A percentile compares a stretch with the other conserved stretches of the same genome.
phyloP scores from a whole-genome alignment of 37 sponge, comb jelly and placozoan genomes.

The Corticium candelabrum region DNA sequence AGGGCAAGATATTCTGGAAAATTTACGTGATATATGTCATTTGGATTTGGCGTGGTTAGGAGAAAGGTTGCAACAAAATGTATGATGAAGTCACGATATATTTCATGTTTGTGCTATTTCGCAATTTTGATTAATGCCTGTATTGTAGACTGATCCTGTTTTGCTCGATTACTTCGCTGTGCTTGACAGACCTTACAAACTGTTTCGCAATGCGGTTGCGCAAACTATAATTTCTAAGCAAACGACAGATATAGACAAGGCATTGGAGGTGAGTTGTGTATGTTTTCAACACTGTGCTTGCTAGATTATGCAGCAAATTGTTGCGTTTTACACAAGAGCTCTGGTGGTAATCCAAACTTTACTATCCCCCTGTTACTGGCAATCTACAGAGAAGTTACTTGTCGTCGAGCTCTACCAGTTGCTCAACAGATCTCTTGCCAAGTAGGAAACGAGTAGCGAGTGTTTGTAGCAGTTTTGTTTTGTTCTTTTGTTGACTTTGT shows the following conservation, averaged over 20 bases:
- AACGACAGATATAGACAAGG: neutral
- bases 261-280: neutral
- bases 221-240: neutral
- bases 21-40: neutral
- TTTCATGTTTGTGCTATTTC: neutral
- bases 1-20: neutral
- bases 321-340: too few species aligned
- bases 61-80: neutral
- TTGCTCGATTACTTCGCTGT: neutral
- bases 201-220: neutral
- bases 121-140: neutral
- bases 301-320: too few species aligned
- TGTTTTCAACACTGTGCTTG: too few species aligned
- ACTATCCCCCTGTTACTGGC: neutral
- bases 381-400: neutral
- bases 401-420: neutral
- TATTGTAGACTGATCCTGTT: neutral
- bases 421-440: too few species aligned
- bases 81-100: neutral
- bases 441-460: too few species aligned
- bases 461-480: too few species aligned
- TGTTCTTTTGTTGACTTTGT: too few species aligned
- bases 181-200: neutral
- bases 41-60: neutral
- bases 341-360: too few species aligned